Evolutionary conservation across 2,113 vertebrate genomes (phyloP).

Genomic region (Oceanites oceanicus): DNA sequence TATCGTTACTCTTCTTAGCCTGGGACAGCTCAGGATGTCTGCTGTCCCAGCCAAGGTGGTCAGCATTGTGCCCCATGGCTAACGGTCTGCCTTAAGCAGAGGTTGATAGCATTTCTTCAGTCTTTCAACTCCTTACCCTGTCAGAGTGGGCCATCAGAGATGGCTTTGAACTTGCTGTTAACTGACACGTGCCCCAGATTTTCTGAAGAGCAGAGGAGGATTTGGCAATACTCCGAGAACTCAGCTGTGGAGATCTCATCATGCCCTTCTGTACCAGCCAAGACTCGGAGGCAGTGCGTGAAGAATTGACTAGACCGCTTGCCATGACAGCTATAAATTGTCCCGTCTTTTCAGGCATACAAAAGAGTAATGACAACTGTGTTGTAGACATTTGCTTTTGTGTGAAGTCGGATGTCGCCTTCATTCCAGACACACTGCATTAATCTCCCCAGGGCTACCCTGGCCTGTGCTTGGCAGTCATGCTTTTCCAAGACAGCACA

Average conservation of each 20-base stretch:
- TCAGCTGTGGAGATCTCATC: background rate
- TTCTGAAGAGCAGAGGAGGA: background rate
- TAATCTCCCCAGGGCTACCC: conserved; percentile 31
- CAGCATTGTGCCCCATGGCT: background rate
- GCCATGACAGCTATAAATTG: conserved; percentile 38
- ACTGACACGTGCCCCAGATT: background rate
- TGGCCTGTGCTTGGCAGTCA: background rate
- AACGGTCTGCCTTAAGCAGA: background rate
- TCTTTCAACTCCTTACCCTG: background rate
- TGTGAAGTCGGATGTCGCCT: conserved; percentile 2
- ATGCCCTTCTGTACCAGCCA: background rate
- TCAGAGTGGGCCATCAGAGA: background rate
- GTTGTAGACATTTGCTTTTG: conserved; percentile 45
- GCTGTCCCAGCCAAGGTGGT: background rate
- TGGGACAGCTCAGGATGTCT: background rate
- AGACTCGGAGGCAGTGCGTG: background rate
- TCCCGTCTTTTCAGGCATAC: background rate
- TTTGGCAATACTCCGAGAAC: background rate
- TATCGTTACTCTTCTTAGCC: background rate
- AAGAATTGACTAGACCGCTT: background rate
- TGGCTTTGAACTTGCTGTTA: background rate
- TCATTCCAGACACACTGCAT: conserved; percentile 11
- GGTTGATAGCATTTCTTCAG: background rate
- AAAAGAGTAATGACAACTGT: conserved; percentile 45
- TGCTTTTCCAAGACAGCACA: conserved; percentile 18